Base-by-base conservation (phyloP, 2,888 invertebrate genomes). In the Trichogramma dendrolimi region DNA sequence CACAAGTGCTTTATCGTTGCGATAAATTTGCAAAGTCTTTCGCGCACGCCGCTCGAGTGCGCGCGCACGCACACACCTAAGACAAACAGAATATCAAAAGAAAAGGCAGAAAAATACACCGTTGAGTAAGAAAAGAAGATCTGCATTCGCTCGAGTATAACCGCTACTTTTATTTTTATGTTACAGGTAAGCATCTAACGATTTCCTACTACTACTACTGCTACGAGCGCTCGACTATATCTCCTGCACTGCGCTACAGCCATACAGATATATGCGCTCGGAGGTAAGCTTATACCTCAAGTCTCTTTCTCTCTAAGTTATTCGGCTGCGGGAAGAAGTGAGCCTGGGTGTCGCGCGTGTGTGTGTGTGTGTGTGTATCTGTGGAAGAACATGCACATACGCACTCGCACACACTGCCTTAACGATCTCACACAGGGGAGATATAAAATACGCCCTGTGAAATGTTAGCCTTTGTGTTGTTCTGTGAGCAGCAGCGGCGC, bases 381-480 rank as follows among this genome's bases (percentile, higher is more conserved):
- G 27, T 27, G 27, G 27, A 27, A 27, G 27, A 27, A 27, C 27
- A 27, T 27, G 47, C 47, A 7, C 11, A n/a, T 10, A 11, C n/a
- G 10, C 11, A 47, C 47, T n/a, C 47, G 47, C 47, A 47, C 47
- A 7, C 47, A 47, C 10, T n/a, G 27, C 47, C 47, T 6, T 48
- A 48, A 48, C 48, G 11, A 48, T 6, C n/a, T 11, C 6, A n/a
- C 6, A 6, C 10, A 42, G 27, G 27, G 27, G 27, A 27, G 27
- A 27, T 7, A 41, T 51, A 54, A 47, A 52, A 55, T 47, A 41
- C 39, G 38, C 53, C 11, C 7, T 49, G 62, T 55, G 55, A 53
- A 62, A 58, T 55, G 55, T 59, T 55, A 59, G 58, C 57, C 57
- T 61, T 61, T 61, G 61, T 61, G 40, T n/a, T 8, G 8, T 4